Evolutionary conservation across 2,888 invertebrate species (phyloP).

Genomic region (Beris morrisii): DNA sequence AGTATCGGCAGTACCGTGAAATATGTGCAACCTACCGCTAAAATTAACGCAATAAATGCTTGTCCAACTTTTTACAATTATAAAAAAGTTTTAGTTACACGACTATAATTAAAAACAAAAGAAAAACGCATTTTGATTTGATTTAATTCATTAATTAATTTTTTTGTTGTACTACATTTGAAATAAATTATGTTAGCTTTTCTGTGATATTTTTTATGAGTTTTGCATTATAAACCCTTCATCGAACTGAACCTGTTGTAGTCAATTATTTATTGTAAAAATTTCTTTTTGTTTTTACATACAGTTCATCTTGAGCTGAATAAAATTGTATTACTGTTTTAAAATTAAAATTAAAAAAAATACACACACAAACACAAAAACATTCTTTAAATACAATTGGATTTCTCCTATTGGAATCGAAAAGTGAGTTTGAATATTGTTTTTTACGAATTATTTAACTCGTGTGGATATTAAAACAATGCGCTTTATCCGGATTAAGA

Average conservation of each 20-base stretch:
- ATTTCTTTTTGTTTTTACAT: not conserved
- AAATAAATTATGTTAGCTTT: not conserved
- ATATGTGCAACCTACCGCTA: slow-evolving; percentile 4
- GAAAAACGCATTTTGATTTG: slow-evolving; percentile 11
- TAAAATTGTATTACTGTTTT: slow-evolving; percentile 25
- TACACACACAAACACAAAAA: not conserved
- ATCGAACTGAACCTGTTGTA: not conserved
- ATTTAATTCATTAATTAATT: not conserved
- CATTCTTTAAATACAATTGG: not conserved
- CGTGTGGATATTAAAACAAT: too few species aligned
- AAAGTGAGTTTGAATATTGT: slow-evolving; percentile 4
- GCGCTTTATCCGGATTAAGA: too few species aligned
- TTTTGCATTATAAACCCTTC: not conserved
- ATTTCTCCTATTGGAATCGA: not conserved
- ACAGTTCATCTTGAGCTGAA: slow-evolving; percentile 21
- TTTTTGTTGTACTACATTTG: not conserved
- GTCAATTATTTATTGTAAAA: not conserved
- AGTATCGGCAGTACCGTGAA: slow-evolving; percentile 9
- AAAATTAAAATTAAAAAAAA: slow-evolving; percentile 2
- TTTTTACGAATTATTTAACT: too few species aligned
- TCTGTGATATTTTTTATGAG: not conserved
- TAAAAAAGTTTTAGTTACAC: slow-evolving; percentile 27
- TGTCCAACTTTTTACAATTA: slow-evolving; percentile 15
- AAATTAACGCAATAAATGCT: slow-evolving; percentile 12
- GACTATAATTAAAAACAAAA: slow-evolving; percentile 22